Percentiles rank a stretch among this genome's conserved stretches.
Conservation (phyloP, 2,113 vertebrate genomes). For the Eubucco bourcierii region DNA sequence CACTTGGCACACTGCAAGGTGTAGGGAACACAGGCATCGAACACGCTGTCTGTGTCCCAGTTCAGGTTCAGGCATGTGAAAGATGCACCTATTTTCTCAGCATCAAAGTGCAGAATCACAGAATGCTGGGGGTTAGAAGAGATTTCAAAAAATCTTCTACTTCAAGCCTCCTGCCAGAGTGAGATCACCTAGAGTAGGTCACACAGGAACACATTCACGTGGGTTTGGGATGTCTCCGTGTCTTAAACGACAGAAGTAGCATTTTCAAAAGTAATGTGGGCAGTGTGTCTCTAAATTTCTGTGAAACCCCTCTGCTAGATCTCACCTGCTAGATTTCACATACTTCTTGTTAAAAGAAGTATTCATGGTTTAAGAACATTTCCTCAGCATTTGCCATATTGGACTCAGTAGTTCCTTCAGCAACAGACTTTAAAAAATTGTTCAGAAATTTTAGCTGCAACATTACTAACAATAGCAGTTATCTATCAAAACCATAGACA, state of each 20-base stretch:
- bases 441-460: neutral
- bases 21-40: fast-evolving
- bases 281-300: neutral
- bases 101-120: neutral
- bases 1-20: fast-evolving
- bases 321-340: neutral
- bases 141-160: too few species aligned
- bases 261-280: neutral
- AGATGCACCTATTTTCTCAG: neutral
- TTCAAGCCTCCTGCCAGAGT: too few species aligned
- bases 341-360: neutral
- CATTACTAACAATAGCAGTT: neutral
- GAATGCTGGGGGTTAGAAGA: too few species aligned
- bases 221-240: too few species aligned
- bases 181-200: too few species aligned
- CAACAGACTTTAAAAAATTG: neutral
- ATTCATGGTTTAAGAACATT: neutral
- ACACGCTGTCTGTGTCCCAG: neutral
- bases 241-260: neutral
- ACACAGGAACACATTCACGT: too few species aligned
- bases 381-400: neutral
- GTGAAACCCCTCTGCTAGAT: neutral
- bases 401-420: neutral
- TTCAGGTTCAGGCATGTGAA: neutral
- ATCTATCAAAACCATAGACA: neutral